Evolutionary conservation across 2,113 vertebrate genomes (phyloP).

Genomic region (Coptodon bakossiorum): DNA sequence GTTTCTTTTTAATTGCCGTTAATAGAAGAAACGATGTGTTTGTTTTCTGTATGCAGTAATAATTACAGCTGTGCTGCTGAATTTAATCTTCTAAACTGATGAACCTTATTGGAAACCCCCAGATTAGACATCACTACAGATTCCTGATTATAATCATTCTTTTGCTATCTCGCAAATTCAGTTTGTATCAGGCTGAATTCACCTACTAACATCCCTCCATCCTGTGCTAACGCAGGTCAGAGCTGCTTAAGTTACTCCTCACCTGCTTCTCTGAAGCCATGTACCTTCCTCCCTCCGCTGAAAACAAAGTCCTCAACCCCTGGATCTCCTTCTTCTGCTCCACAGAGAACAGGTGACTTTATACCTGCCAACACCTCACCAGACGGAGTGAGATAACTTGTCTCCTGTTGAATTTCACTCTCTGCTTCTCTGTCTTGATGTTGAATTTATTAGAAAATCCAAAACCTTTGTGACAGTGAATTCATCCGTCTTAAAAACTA

Average conservation of each 20-base stretch:
- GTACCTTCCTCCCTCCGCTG: slow-evolving; percentile 86
- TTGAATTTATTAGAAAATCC: not conserved
- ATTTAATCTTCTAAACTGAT: not conserved
- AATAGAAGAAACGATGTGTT: accelerated
- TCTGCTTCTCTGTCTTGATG: accelerated
- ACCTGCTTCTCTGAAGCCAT: slow-evolving; percentile 98
- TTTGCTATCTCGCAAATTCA: not conserved
- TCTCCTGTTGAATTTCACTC: not conserved
- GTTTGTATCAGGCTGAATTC: no score
- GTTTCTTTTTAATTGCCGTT: not conserved
- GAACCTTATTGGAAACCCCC: not conserved
- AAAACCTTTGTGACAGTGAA: not conserved
- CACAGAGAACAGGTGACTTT: slow-evolving; percentile 84
- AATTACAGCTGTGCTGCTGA: not conserved
- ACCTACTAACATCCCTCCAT: not conserved
- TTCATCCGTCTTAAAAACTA: not conserved
- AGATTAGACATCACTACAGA: not conserved
- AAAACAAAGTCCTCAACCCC: slow-evolving; percentile 77
- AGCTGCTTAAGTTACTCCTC: slow-evolving; percentile 90
- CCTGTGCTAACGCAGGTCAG: slow-evolving; percentile 69
- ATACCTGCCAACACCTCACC: not conserved
- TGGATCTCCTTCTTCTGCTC: slow-evolving; percentile 98
- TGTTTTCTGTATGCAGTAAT: not conserved
- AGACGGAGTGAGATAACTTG: not conserved
- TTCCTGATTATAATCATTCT: not conserved